Percentiles rank a stretch among this genome's conserved stretches.
Conservation (phyloP, 2,888 invertebrate species). For the Pyralis farinalis region DNA sequence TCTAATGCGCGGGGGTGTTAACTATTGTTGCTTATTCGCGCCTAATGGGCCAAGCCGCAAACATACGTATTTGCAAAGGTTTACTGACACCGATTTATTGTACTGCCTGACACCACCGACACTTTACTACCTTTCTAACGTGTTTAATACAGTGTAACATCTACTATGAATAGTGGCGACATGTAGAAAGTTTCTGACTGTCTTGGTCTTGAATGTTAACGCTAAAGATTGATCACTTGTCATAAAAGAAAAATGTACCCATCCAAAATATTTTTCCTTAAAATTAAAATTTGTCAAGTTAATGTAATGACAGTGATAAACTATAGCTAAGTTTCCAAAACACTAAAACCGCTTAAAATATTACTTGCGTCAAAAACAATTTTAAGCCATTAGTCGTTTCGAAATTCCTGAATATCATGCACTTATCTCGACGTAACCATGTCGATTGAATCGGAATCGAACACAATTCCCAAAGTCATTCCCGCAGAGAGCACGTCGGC, state of each 20-base stretch:
- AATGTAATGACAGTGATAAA: too few species aligned
- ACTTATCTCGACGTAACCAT: not conserved
- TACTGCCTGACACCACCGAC: conserved; percentile 11
- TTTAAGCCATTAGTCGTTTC: not conserved
- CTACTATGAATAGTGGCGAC: not conserved
- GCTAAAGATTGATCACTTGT: too few species aligned
- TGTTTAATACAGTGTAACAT: not conserved
- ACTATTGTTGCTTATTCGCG: conserved; percentile 25
- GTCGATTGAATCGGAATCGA: not conserved
- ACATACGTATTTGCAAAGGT: conserved; percentile 23
- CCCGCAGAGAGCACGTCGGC: conserved; percentile 3
- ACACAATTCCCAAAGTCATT: conserved; percentile 1
- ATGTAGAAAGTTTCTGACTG: not conserved
- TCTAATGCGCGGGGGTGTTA: conserved; percentile 24
- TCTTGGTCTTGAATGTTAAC: not conserved
- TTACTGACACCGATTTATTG: conserved; percentile 22
- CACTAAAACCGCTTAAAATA: too few species aligned
- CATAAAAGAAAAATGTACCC: not conserved
- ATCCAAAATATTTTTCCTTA: not conserved
- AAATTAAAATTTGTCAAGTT: not conserved
- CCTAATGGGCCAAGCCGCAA: conserved; percentile 27
- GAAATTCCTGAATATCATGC: not conserved
- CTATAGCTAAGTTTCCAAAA: too few species aligned
- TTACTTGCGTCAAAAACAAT: too few species aligned
- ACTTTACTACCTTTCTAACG: conserved; percentile 6